These are phyloP conservation scores for Odontocolon sp. DNA, from an alignment of 2,888 invertebrate species.

Conservation along the genomic window DNA sequence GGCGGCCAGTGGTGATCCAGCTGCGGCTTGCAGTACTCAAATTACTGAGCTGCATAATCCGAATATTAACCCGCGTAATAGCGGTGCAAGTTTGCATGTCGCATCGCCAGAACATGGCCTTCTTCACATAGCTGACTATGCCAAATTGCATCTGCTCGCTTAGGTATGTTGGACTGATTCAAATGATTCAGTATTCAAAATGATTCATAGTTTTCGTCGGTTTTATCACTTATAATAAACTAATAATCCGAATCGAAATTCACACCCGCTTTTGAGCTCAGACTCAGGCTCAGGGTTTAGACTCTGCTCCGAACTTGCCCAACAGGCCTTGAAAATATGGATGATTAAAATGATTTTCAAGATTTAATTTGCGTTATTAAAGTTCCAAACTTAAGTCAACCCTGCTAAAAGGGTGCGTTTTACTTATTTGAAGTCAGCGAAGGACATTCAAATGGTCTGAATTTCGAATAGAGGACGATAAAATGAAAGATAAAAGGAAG, in stretches of 20 bases:
- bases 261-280: too few species aligned
- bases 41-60: conserved; percentile 85
- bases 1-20: conserved; percentile 84
- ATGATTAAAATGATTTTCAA: too few species aligned
- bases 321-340: not conserved
- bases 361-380: too few species aligned
- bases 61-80: conserved; percentile 82
- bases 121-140: conserved; percentile 77
- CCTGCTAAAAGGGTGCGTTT: not conserved
- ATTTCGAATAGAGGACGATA: conserved; percentile 7
- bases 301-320: not conserved
- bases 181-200: too few species aligned
- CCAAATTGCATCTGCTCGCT: conserved; percentile 76
- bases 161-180: conserved; percentile 75
- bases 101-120: conserved; percentile 79
- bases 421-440: not conserved
- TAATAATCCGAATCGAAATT: too few species aligned
- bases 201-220: too few species aligned
- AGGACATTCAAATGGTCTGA: not conserved
- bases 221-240: too few species aligned
- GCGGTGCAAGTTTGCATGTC: conserved; percentile 82
- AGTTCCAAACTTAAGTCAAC: too few species aligned
- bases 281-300: too few species aligned
- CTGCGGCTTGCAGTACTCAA: conserved; percentile 85
- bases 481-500: not conserved